Base-by-base conservation (phyloP, 2,888 invertebrate genomes). In the Andricus curvator region DNA sequence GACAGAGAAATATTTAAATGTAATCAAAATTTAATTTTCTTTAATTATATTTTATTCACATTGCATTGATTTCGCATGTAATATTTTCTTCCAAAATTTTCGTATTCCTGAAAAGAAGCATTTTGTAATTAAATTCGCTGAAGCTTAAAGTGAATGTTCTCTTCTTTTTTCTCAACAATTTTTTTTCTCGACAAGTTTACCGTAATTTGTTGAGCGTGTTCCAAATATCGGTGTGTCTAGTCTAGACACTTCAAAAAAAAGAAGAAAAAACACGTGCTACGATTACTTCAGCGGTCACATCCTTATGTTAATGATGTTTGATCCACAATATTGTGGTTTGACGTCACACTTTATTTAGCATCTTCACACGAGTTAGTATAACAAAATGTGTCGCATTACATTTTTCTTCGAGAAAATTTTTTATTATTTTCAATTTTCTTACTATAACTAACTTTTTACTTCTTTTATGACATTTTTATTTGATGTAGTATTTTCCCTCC, bases 261-360 rank as follows among this genome's bases (percentile, higher is more conserved):
- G 2, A 56, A 62, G 25, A 6, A 62, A 25, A 25, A 81, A 81
- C 86, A 86, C 85, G 85, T 83, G 85, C 84, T 81, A 41, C 76
- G 70, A 65, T 82, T 77, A 70, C 79, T 80, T 83, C 80, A 68
- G 64, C 79, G 76, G 78, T 87, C 87, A 87, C 87, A 86, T 87
- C 85, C 79, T 84, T 84, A 83, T 88, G 87, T 85, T 86, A 87
- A 87, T 85, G 81, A 81, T 79, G n/a, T 41, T 79, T 37, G 17
- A 41, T 62, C 25, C 17, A 51, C 41, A 77, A 77, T n/a, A 60
- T 62, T 22, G 51, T 37, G 41, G 22, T 22, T 20, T 29, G 85
- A 86, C 83, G 88, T 86, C 85, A 87, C 64, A 70, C 76, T 77
- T 22, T 70, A 86, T 87, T 87, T 68, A 48, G 51, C 77, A 60